Evolutionary conservation across 2,888 invertebrate genomes (phyloP).

Genomic region (Chelonus formosanus): DNA sequence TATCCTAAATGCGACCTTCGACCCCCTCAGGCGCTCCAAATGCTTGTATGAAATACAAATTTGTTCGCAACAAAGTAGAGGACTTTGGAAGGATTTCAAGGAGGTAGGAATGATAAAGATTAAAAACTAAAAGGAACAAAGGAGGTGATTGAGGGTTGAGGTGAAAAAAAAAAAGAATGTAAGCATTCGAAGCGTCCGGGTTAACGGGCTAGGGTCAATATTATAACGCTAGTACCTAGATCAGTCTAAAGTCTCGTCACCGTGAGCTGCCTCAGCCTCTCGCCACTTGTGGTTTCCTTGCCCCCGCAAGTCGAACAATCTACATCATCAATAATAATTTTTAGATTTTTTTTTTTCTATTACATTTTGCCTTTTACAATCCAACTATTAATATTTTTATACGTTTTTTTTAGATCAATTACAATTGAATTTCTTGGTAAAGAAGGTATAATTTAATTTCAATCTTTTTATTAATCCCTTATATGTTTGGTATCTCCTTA

Average conservation of each 20-base stretch:
- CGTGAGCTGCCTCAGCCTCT: slow-evolving; percentile 63
- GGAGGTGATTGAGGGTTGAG: background rate
- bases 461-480: slow-evolving; percentile 31
- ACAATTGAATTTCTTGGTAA: slow-evolving; percentile 31
- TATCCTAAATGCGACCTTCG: slow-evolving; percentile 60
- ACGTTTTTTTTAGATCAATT: slow-evolving; percentile 25
- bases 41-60: slow-evolving; percentile 19
- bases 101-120: slow-evolving; percentile 34
- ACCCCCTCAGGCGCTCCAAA: slow-evolving; percentile 54
- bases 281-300: slow-evolving; percentile 52
- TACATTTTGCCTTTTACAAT: slow-evolving; percentile 42
- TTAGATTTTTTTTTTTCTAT: slow-evolving; percentile 35
- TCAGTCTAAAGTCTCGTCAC: slow-evolving; percentile 66
- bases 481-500: slow-evolving; percentile 26
- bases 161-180: background rate
- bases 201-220: slow-evolving; percentile 53
- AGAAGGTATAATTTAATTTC: slow-evolving; percentile 31
- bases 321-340: slow-evolving; percentile 37
- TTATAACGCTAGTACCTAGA: slow-evolving; percentile 64
- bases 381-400: slow-evolving; percentile 32
- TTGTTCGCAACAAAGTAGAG: too few species aligned
- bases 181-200: slow-evolving; percentile 49
- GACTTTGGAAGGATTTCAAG: background rate
- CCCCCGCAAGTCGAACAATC: slow-evolving; percentile 56
- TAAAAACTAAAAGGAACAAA: background rate